These are phyloP conservation scores for Furcifer pardalis DNA, from an alignment of 2,797 vertebrate species.

Conservation along the genomic window DNA sequence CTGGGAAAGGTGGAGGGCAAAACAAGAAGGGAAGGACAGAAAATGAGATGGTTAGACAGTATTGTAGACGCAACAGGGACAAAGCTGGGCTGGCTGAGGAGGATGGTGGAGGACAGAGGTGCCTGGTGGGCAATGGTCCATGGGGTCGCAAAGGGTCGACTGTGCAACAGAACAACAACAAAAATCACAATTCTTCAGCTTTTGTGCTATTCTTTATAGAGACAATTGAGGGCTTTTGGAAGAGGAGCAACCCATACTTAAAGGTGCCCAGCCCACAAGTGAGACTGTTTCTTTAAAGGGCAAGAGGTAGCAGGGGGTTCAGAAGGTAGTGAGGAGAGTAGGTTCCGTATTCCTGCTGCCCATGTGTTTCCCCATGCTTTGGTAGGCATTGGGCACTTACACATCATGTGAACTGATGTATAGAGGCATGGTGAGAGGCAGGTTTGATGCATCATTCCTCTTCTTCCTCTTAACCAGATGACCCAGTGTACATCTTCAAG, in stretches of 20 bases:
- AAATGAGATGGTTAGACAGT: too few species aligned
- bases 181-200: neutral
- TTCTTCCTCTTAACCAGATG: conserved; percentile 76
- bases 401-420: neutral
- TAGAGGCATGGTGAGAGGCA: neutral
- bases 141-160: too few species aligned
- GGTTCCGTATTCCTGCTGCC: neutral
- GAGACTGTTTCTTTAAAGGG: neutral
- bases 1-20: too few species aligned
- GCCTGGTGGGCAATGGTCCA: too few species aligned
- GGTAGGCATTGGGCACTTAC: neutral
- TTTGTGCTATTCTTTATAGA: conserved; percentile 7
- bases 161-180: too few species aligned
- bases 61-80: too few species aligned
- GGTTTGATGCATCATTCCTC: neutral
- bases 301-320: neutral
- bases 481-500: conserved; percentile 94
- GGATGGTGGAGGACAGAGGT: too few species aligned
- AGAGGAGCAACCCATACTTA: neutral
- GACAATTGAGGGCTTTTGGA: conserved; percentile 7
- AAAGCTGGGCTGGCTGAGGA: too few species aligned
- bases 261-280: too few species aligned
- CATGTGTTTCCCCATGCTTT: too few species aligned
- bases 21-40: too few species aligned
- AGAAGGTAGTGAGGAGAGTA: too few species aligned